These are phyloP conservation scores for Xiphydria camelus DNA, from an alignment of 2,888 invertebrate species.

Conservation along the genomic window DNA sequence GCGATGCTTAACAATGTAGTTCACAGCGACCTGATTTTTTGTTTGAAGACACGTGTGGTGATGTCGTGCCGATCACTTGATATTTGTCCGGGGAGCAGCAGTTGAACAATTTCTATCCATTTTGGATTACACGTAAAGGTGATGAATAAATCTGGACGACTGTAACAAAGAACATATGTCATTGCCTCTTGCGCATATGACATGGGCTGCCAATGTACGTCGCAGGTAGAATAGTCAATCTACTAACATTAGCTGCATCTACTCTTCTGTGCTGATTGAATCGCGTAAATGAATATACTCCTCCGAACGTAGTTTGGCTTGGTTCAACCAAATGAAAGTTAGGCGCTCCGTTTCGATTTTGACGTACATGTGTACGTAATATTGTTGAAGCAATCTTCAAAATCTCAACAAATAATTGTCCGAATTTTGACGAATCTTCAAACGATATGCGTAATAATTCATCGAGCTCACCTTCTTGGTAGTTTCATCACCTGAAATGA, in stretches of 20 bases:
- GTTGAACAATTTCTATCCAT: constrained; percentile 23
- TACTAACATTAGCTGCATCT: too few relatives aligned
- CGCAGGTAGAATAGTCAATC: too few relatives aligned
- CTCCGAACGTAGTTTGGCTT: too few relatives aligned
- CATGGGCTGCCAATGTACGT: too few relatives aligned
- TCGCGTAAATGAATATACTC: too few relatives aligned
- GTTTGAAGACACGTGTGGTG: constrained; percentile 21
- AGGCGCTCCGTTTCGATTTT: too few relatives aligned
- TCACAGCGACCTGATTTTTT: constrained; percentile 9
- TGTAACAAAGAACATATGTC: constrained; percentile 20
- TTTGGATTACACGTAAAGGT: too few relatives aligned
- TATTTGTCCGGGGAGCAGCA: constrained; percentile 15
- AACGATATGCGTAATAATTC: constrained; percentile 11
- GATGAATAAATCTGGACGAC: constrained; percentile 15
- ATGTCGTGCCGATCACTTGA: constrained; percentile 22
- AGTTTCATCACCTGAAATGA: background rate
- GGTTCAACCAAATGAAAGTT: too few relatives aligned
- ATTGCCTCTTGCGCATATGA: constrained; percentile 10
- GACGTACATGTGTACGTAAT: too few relatives aligned
- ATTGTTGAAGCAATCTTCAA: too few relatives aligned
- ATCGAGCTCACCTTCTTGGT: constrained; percentile 18
- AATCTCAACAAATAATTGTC: constrained; percentile 11
- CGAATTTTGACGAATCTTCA: background rate
- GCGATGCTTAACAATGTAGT: constrained; percentile 3
- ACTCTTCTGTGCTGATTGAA: too few relatives aligned